phyloP scores from a whole-genome alignment of 92 coral and sea anemone species.

The Metridium senile region DNA sequence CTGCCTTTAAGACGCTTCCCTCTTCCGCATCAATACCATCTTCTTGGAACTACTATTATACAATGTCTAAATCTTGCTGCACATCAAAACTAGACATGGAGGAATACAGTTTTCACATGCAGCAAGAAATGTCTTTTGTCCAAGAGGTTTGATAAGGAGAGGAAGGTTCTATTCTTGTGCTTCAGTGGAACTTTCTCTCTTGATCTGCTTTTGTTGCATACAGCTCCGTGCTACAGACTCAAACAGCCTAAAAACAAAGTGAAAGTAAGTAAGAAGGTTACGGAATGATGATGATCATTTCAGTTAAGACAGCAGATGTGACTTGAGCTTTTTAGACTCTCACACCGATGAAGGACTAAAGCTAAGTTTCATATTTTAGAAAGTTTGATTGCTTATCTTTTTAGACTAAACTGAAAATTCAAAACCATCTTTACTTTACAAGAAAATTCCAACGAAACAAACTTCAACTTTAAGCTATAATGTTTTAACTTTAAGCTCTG shows the following conservation, averaged over 20 bases:
- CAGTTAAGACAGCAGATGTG: too few species aligned
- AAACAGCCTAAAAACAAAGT: constrained; percentile 73
- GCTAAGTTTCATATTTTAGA: too few species aligned
- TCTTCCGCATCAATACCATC: not conserved
- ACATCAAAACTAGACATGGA: constrained; percentile 5
- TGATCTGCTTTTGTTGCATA: constrained; percentile 99
- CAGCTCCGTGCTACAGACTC: constrained; percentile 99
- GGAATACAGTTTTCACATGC: constrained; percentile 9
- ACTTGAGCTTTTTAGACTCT: too few species aligned
- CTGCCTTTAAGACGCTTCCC: not conserved
- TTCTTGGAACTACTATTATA: constrained; percentile 4
- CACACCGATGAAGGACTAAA: too few species aligned
- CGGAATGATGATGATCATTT: too few species aligned
- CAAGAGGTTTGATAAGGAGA: not conserved
- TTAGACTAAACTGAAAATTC: too few species aligned
- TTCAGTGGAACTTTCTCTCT: constrained; percentile 65
- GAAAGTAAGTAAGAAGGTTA: too few species aligned
- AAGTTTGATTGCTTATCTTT: too few species aligned
- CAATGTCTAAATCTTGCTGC: not conserved
- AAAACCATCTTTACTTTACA: too few species aligned
- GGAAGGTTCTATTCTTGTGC: constrained; percentile 28
- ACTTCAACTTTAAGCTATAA: too few species aligned
- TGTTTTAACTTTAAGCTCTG: too few species aligned
- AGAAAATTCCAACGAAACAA: too few species aligned
- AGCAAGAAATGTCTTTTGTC: not conserved